Base-by-base conservation (phyloP, 2,113 vertebrate genomes). In the Motacilla alba region DNA sequence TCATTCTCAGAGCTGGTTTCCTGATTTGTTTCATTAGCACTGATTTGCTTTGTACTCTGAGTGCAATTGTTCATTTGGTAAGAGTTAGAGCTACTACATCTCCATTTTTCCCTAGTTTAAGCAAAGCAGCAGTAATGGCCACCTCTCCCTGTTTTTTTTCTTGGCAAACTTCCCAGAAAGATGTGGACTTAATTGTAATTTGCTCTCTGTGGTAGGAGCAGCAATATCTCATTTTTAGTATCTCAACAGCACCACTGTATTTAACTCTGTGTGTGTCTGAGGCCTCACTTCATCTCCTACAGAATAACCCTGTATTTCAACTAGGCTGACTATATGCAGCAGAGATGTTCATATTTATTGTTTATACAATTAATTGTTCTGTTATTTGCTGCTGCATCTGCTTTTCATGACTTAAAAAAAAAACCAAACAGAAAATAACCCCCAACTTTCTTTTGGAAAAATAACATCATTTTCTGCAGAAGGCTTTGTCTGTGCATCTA, bases 131-230 rank as follows among this genome's bases (percentile, higher is more conserved):
- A 72, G n/a, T 73, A 70, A 77, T 3, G 30, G 75, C 27, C 9
- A 21, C 44, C 23, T 78, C 55, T 92, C 41, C 37, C 68, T 89
- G 60, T 0, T 26, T 88, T 92, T 92, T 88, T 20, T 12, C 44
- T 89, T 94, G 93, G 92, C 94, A 94, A 41, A 49, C 46, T 89
- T 93, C 90, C 90, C 88, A 90, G 92, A 86, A 92, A 82, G 64
- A 92, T 66, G 31, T 58, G 64, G 74, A 46, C 66, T 92, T 90
- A 87, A 83, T 83, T 94, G 63, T 88, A 80, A 80, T 93, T 88
- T 83, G 56, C 56, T 46, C 64, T 81, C 68, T 81, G 76, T 59
- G 88, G 68, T 94, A 35, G 35, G 83, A 89, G 79, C 79, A 84
- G 80, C 90, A 84, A 31, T 81, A 86, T 44, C 73, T 74, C 69